Evolutionary conservation across 1,140 invertebrate genomes (phyloP), one percentile per base, ranked within the genome.

Genomic region (Anadara kagoshimensis): DNA sequence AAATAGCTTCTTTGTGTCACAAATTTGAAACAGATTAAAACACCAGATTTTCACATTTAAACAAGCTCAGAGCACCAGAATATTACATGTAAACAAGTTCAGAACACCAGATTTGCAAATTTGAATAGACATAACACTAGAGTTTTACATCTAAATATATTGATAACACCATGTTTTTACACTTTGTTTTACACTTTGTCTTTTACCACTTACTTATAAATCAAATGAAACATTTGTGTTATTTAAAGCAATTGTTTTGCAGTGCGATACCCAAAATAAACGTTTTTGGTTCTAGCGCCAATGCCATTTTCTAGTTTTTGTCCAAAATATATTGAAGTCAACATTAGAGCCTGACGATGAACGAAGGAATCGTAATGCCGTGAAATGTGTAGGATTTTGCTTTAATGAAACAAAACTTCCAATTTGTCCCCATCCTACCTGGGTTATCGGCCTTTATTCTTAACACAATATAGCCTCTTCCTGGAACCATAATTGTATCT

Each of bases 401-500:
- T 1, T 18, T 3, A 18, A 4, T n/a, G 47, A 4, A 14, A 49
- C n/a, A 49, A 49, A 2, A 14, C 14, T 11, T 4, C 14, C 1
- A 49, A 3, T 18, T 18, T 4, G n/a, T 18, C 4, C 4, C 47
- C n/a, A 10, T 18, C 29, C n/a, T 54, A 72, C 75, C 75, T 49
- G 71, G 71, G 36, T 69, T 74, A 56, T 69, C 63, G 10, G 75
- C 75, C 75, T 92, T 91, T 78, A 95, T 94, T 76, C 93, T 89
- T 5, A 94, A 71, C 12, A 92, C 92, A 0, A 93, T 92, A 2
- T 91, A 92, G 1, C 93, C 93, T 70, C 91, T 92, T 76, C 91
- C 92, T 0, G 93, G 93, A 16, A 95, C 91, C 0, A 91, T 90
- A 26, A 94, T 88, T 0, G 93, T 94, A 78, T 94, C 93, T 85